These are phyloP conservation scores for Cyclophora albipunctata DNA, from an alignment of 2,888 invertebrate species.

Conservation along the genomic window DNA sequence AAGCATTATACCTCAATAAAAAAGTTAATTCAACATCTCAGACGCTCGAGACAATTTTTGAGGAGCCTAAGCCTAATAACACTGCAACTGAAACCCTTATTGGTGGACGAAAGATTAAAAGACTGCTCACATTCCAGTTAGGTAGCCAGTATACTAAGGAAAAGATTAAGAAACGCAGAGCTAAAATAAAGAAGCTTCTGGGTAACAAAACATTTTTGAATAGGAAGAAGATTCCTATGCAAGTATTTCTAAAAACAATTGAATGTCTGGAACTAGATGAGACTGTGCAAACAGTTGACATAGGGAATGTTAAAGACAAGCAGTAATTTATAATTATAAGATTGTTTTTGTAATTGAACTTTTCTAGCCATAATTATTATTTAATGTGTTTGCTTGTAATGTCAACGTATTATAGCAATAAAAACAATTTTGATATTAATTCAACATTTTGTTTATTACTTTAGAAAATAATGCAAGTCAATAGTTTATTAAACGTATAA, in stretches of 20 bases:
- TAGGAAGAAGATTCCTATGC: constrained; percentile 72
- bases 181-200: constrained; percentile 73
- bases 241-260: constrained; percentile 72
- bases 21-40: constrained; percentile 68
- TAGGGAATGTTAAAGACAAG: constrained; percentile 25
- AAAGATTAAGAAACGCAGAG: constrained; percentile 75
- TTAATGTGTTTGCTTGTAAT: too few relatives aligned
- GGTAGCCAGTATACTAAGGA: constrained; percentile 68
- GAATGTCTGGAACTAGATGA: constrained; percentile 69
- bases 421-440: too few relatives aligned
- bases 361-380: too few relatives aligned
- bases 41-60: constrained; percentile 78
- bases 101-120: constrained; percentile 73
- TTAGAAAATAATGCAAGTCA: too few relatives aligned
- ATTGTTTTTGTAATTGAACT: too few relatives aligned
- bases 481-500: too few relatives aligned
- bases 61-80: constrained; percentile 70
- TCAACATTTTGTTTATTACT: too few relatives aligned
- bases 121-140: constrained; percentile 73
- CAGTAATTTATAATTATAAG: neutral
- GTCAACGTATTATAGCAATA: too few relatives aligned
- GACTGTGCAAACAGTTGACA: constrained; percentile 36
- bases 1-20: constrained; percentile 75
- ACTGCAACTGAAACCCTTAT: constrained; percentile 54
- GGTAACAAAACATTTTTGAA: constrained; percentile 68